A percentile compares a stretch with the other conserved stretches of the same genome.
phyloP scores from a whole-genome alignment of 2,797 vertebrate genomes.

The Chiloscyllium punctatum region DNA sequence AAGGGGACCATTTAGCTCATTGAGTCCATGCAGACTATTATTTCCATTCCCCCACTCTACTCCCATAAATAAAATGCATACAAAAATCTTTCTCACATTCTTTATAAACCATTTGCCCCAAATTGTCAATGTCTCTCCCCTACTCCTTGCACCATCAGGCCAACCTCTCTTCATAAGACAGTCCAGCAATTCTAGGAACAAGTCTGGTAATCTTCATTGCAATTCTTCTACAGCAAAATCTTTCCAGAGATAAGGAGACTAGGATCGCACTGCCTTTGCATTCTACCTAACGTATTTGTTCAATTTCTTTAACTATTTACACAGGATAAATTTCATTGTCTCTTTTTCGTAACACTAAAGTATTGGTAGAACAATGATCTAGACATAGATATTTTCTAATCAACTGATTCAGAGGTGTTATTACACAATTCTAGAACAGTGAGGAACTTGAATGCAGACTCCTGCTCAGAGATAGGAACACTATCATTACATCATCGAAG shows the following conservation, averaged over 20 bases:
- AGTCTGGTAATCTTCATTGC: too few species aligned
- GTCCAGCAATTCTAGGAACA: too few species aligned
- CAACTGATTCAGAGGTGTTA: too few species aligned
- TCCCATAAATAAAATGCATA: neutral
- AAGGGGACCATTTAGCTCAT: neutral
- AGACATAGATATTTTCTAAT: neutral
- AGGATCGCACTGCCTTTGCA: neutral
- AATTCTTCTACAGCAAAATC: too few species aligned
- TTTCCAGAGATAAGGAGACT: neutral
- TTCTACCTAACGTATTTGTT: neutral
- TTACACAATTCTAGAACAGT: too few species aligned
- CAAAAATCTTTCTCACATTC: neutral
- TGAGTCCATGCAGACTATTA: neutral
- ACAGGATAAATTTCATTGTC: neutral
- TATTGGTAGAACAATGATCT: neutral
- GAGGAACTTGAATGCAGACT: too few species aligned
- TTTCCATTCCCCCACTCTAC: neutral
- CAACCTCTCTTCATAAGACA: neutral
- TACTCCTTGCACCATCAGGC: neutral
- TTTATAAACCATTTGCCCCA: neutral
- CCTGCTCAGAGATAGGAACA: too few species aligned
- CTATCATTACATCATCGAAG: too few species aligned
- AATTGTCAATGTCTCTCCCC: neutral
- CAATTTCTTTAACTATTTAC: neutral
- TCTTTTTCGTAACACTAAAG: neutral